These are phyloP conservation scores for Spicauda simplicius DNA, from an alignment of 2,888 invertebrate genomes.

Conservation along the genomic window DNA sequence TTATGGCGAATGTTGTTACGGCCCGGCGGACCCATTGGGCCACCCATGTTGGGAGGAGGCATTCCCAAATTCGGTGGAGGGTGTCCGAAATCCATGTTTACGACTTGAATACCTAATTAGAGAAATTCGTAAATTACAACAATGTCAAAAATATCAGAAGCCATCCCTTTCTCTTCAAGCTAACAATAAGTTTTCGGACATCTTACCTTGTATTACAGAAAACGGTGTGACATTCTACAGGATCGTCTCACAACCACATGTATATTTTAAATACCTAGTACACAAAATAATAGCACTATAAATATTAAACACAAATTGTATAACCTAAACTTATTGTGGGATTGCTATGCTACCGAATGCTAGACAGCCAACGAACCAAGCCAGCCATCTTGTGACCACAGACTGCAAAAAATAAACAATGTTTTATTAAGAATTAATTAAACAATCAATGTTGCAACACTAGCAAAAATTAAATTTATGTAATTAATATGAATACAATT, in stretches of 20 bases:
- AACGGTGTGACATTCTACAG: conserved; percentile 72
- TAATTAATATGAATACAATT: background rate
- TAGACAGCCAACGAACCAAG: conserved; percentile 58
- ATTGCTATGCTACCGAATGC: conserved; percentile 59
- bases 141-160: conserved; percentile 32
- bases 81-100: conserved; percentile 79
- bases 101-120: conserved; percentile 78
- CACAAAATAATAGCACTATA: conserved; percentile 43
- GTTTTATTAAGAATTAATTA: background rate
- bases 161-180: conserved; percentile 19
- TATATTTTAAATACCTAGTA: conserved; percentile 30
- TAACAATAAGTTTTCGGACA: conserved; percentile 9
- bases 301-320: conserved; percentile 10
- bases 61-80: conserved; percentile 76
- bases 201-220: conserved; percentile 69
- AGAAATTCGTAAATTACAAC: conserved; percentile 68
- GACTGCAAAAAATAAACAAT: conserved; percentile 1
- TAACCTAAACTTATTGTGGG: conserved; percentile 55
- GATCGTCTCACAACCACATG: conserved; percentile 57
- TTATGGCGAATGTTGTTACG: conserved; percentile 79
- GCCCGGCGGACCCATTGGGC: conserved; percentile 63
- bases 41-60: conserved; percentile 72
- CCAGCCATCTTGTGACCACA: conserved; percentile 52
- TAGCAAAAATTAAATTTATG: background rate
- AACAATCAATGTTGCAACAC: background rate